Evolutionary conservation across 2,888 invertebrate genomes (phyloP).

Genomic region (Athalia cordata): DNA sequence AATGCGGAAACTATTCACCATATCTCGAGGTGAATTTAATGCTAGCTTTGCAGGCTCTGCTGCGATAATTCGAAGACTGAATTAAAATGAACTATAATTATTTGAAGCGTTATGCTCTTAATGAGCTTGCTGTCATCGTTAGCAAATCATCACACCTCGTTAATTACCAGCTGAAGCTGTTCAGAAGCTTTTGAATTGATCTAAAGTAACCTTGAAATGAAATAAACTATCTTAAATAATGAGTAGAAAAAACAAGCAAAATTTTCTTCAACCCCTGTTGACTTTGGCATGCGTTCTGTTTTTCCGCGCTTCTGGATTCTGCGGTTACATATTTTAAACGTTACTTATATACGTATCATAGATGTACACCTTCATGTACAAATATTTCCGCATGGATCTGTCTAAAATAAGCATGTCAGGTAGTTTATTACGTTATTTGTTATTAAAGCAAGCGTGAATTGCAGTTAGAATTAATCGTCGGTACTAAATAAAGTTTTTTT

Average conservation of each 20-base stretch:
- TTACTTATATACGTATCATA: neutral
- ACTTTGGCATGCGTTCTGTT: neutral
- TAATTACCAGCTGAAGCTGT: neutral
- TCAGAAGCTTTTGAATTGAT: neutral
- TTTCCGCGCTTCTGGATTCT: neutral
- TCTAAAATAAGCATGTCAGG: neutral
- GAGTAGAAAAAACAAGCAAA: no score
- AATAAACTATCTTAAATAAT: neutral
- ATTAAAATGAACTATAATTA: neutral
- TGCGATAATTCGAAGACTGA: neutral
- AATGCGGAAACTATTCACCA: neutral
- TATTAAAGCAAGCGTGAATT: conserved; percentile 3
- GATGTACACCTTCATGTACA: neutral
- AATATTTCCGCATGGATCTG: neutral
- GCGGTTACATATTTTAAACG: neutral
- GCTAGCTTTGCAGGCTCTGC: no score
- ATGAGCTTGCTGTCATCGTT: no score
- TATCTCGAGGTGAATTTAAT: no score
- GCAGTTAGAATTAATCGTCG: neutral
- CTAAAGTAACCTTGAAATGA: neutral
- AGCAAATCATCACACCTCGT: neutral
- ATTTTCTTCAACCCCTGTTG: neutral
- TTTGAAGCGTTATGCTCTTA: no score
- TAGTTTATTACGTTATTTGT: neutral
- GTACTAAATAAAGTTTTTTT: neutral